A percentile compares a stretch with the other conserved stretches of the same genome.
These are phyloP conservation scores for Neolamprologus multifasciatus DNA, from an alignment of 2,797 vertebrate species.

Conservation along the genomic window DNA sequence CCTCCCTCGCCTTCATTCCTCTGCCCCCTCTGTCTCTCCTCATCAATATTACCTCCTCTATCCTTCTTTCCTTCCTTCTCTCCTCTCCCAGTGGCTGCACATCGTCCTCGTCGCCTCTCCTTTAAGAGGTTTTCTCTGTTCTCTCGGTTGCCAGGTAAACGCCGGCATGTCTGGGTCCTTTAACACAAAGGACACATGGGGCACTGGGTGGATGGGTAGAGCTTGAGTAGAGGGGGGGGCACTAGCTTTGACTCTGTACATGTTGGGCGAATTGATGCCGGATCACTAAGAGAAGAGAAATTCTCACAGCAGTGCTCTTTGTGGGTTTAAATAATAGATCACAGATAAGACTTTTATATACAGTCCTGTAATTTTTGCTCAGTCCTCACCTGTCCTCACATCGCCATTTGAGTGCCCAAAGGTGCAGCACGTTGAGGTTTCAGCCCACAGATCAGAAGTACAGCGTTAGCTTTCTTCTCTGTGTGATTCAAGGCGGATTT, in stretches of 20 bases:
- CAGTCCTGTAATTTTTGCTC: background rate
- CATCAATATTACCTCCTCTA: background rate
- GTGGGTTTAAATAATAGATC: background rate
- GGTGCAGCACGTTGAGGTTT: background rate
- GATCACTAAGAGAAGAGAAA: background rate
- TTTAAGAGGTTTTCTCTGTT: conserved; percentile 79
- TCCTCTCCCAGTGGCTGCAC: conserved; percentile 67
- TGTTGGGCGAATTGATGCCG: background rate
- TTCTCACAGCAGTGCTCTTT: background rate
- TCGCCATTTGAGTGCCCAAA: fast-evolving
- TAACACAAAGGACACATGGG: conserved; percentile 43
- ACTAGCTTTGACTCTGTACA: background rate
- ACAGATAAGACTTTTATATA: background rate
- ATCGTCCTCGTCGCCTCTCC: conserved; percentile 67
- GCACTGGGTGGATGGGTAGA: background rate
- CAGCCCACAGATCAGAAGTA: background rate
- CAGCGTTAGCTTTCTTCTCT: background rate
- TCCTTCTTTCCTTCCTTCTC: background rate
- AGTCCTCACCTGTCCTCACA: background rate
- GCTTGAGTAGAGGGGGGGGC: background rate
- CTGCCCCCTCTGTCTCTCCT: background rate
- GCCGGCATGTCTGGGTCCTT: conserved; percentile 73
- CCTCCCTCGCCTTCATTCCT: background rate
- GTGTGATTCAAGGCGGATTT: background rate
- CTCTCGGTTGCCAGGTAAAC: conserved; percentile 81